phyloP scores from a whole-genome alignment of 2,797 vertebrate species.

The Pogonophryne albipinna region DNA sequence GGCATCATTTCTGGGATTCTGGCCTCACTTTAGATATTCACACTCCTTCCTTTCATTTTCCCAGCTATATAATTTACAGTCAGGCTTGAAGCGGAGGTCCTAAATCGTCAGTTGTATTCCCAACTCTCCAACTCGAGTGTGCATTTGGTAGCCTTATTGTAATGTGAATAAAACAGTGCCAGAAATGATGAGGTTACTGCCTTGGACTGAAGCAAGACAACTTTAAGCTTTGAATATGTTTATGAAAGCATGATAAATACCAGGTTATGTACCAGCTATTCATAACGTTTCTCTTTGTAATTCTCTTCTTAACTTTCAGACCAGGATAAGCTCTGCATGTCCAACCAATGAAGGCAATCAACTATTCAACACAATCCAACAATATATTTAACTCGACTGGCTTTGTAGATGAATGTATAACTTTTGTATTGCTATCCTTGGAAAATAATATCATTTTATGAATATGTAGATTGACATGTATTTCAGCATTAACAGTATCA shows the following conservation, averaged over 20 bases:
- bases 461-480: too few relatives aligned
- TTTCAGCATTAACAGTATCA: too few relatives aligned
- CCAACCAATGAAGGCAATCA: background rate
- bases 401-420: background rate
- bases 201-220: slow-evolving; percentile 5
- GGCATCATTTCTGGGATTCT: slow-evolving; percentile 58
- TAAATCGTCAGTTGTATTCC: slow-evolving; percentile 52
- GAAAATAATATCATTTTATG: background rate
- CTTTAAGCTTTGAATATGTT: background rate
- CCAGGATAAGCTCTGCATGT: background rate
- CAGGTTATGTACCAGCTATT: background rate
- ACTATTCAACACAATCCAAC: background rate
- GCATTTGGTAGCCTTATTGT: slow-evolving; percentile 40
- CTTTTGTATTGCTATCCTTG: background rate
- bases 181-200: slow-evolving; percentile 26
- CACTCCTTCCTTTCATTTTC: slow-evolving; percentile 51
- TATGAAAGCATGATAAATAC: background rate
- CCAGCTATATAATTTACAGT: slow-evolving; percentile 65
- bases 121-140: slow-evolving; percentile 37
- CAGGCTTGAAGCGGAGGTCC: slow-evolving; percentile 39
- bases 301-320: too few relatives aligned
- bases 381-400: background rate
- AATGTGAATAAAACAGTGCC: slow-evolving; percentile 27
- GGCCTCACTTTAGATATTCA: slow-evolving; percentile 54
- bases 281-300: background rate